phyloP scores from a whole-genome alignment of 2,113 vertebrate genomes.

The Takifugu bimaculatus region DNA sequence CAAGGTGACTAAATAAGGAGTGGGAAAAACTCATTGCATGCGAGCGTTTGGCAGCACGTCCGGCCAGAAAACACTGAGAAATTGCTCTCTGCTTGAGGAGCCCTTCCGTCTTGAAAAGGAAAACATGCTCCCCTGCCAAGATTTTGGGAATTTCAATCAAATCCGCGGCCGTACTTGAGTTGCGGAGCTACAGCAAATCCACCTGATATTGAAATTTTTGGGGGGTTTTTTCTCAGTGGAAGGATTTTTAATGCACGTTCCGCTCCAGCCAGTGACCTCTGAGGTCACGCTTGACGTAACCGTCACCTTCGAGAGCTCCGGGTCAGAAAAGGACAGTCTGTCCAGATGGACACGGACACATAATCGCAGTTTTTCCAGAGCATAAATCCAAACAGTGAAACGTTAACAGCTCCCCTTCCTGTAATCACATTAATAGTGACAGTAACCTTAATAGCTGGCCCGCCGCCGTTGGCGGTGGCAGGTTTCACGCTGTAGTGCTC shows the following conservation, averaged over 20 bases:
- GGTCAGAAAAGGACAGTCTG: constrained; percentile 5
- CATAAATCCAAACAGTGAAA: neutral
- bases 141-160: constrained; percentile 41
- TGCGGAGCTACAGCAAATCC: constrained; percentile 38
- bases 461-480: constrained; percentile 39
- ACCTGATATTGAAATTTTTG: constrained; percentile 40
- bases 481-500: constrained; percentile 61
- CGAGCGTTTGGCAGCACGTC: constrained; percentile 23
- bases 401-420: constrained; percentile 39
- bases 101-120: constrained; percentile 41
- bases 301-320: constrained; percentile 13
- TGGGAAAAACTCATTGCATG: constrained; percentile 32
- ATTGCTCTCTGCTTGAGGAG: constrained; percentile 22
- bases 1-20: constrained; percentile 61
- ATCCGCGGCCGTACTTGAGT: constrained; percentile 28
- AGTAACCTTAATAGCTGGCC: constrained; percentile 41
- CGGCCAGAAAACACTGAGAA: constrained; percentile 38
- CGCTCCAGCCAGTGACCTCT: constrained; percentile 27
- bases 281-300: constrained; percentile 38
- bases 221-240: constrained; percentile 16
- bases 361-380: neutral
- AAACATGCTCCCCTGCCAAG: constrained; percentile 38
- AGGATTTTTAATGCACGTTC: constrained; percentile 27
- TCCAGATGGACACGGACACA: neutral
- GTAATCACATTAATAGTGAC: constrained; percentile 52